These are phyloP conservation scores for Heteromurus nitidus DNA, from an alignment of 2,888 invertebrate species.

Conservation along the genomic window DNA sequence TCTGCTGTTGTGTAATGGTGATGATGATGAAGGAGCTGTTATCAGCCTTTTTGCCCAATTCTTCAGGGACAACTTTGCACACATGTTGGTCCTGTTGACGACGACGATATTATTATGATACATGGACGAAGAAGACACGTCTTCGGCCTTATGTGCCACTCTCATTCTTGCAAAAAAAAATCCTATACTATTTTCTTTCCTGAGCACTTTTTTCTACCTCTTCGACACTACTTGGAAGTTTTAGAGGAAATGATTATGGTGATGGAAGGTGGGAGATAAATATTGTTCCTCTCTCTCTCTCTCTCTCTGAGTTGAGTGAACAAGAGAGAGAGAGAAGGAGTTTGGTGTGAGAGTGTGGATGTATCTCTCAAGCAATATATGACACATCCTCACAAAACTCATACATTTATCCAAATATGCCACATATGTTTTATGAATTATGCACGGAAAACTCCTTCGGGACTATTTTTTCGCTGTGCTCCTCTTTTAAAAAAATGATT, in stretches of 20 bases:
- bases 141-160: not conserved
- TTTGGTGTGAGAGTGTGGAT: not conserved
- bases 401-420: no score
- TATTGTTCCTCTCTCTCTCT: constrained; percentile 6
- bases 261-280: constrained; percentile 57
- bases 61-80: constrained; percentile 66
- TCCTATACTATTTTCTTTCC: not conserved
- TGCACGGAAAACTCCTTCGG: constrained; percentile 8
- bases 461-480: constrained; percentile 1
- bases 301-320: not conserved
- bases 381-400: no score
- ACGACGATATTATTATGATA: constrained; percentile 13
- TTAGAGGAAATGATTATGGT: constrained; percentile 60
- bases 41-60: constrained; percentile 36
- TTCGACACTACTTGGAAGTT: not conserved
- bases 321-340: not conserved
- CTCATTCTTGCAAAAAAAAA: no score
- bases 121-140: not conserved
- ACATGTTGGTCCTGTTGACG: constrained; percentile 46
- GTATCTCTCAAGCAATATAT: no score
- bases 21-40: constrained; percentile 33
- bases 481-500: constrained; percentile 1
- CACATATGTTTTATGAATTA: constrained; percentile 25
- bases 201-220: not conserved
- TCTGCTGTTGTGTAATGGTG: constrained; percentile 32